Percentiles rank a stretch among this genome's conserved stretches.
Conservation (phyloP, 1,140 invertebrate species). For the Phymastichus coffea region DNA sequence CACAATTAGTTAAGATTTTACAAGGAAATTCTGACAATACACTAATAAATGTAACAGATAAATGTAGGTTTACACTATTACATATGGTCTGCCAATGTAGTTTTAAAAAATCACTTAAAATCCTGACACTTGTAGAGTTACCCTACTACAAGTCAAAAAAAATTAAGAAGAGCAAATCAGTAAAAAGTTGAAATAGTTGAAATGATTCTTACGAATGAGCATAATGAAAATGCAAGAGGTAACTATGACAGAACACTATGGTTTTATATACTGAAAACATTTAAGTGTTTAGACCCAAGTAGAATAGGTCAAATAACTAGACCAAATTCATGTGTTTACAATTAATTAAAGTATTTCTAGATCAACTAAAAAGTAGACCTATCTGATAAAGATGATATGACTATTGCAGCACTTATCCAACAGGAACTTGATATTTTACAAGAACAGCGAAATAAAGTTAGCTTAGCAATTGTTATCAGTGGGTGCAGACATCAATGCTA, state of each 20-base stretch:
- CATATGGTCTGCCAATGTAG: background rate
- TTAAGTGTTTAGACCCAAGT: background rate
- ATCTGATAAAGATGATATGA: background rate
- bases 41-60: background rate
- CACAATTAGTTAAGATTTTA: background rate
- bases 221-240: background rate
- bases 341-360: background rate
- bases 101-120: background rate
- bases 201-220: background rate
- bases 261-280: background rate
- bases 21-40: background rate
- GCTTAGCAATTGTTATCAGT: background rate
- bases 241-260: background rate
- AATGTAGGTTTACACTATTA: background rate
- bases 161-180: background rate
- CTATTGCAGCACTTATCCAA: background rate
- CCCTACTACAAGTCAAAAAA: background rate
- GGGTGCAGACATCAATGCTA: background rate
- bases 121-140: background rate
- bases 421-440: background rate
- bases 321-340: background rate
- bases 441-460: background rate
- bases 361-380: background rate
- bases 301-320: background rate
- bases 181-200: background rate